A percentile compares a stretch with the other conserved stretches of the same genome.
Conservation (phyloP, 2,888 invertebrate genomes). For the Netelia fuscicornis region DNA sequence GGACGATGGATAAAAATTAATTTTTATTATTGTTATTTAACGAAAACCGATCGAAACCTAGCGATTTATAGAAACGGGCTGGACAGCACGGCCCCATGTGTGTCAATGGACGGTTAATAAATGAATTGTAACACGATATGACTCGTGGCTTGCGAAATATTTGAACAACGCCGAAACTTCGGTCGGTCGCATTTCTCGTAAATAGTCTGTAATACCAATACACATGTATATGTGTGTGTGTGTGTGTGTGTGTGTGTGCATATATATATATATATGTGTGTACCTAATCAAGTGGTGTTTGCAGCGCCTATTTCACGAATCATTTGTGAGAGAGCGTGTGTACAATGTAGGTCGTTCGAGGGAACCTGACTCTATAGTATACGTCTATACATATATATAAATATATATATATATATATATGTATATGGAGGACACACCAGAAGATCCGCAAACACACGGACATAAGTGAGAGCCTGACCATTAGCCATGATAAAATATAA, state of each 20-base stretch:
- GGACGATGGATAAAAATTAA: no score
- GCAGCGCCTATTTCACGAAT: constrained; percentile 52
- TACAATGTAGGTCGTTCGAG: constrained; percentile 57
- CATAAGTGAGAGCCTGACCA: constrained; percentile 42
- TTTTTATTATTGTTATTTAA: no score
- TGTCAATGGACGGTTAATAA: background rate
- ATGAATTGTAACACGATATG: background rate
- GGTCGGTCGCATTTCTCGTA: no score
- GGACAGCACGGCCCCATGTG: no score
- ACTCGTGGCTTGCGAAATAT: no score
- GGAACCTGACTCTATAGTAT: constrained; percentile 30
- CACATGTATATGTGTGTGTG: background rate
- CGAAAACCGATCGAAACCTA: no score
- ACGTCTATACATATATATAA: constrained; percentile 6
- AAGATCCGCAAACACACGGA: constrained; percentile 32
- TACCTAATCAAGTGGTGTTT: background rate
- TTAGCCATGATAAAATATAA: constrained; percentile 68
- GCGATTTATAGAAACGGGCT: no score
- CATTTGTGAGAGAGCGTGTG: constrained; percentile 53
- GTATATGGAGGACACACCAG: constrained; percentile 3
- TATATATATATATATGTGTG: background rate
- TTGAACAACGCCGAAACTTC: no score
- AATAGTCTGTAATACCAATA: no score
- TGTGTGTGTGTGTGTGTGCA: no score
- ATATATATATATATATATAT: background rate